Percentiles rank a stretch among this genome's conserved stretches.
Evolutionary conservation across 2,888 invertebrate species (phyloP).

Genomic region (Hetaerina titia): DNA sequence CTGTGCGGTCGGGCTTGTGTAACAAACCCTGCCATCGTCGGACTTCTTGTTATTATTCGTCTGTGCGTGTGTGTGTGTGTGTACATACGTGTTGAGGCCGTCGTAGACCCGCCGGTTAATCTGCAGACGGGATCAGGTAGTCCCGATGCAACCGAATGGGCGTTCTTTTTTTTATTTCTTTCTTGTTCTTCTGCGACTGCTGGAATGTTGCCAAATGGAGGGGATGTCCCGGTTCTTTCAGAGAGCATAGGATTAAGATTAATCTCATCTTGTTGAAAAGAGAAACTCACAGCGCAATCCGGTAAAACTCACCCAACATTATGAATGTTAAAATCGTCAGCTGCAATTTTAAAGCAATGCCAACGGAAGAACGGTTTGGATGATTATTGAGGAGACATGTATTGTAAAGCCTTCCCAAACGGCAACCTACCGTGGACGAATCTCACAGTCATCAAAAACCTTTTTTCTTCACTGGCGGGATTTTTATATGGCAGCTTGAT

Average conservation of each 20-base stretch:
- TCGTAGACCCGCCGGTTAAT: neutral
- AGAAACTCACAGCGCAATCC: neutral
- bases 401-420: neutral
- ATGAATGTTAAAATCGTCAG: neutral
- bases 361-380: neutral
- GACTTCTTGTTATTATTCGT: neutral
- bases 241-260: neutral
- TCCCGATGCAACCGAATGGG: neutral
- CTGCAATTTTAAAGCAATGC: neutral
- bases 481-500: neutral
- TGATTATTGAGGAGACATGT: neutral
- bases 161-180: neutral
- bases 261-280: constrained; percentile 9
- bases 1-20: neutral
- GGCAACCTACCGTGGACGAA: neutral
- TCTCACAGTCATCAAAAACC: neutral
- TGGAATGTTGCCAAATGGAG: neutral
- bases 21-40: neutral
- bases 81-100: neutral
- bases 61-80: neutral
- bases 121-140: neutral
- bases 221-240: neutral
- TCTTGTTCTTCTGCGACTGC: neutral
- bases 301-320: neutral
- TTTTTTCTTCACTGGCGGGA: neutral